Evolutionary conservation across 2,113 vertebrate genomes (phyloP), one percentile per base, ranked within the genome.

Genomic region (Pimephales promelas): DNA sequence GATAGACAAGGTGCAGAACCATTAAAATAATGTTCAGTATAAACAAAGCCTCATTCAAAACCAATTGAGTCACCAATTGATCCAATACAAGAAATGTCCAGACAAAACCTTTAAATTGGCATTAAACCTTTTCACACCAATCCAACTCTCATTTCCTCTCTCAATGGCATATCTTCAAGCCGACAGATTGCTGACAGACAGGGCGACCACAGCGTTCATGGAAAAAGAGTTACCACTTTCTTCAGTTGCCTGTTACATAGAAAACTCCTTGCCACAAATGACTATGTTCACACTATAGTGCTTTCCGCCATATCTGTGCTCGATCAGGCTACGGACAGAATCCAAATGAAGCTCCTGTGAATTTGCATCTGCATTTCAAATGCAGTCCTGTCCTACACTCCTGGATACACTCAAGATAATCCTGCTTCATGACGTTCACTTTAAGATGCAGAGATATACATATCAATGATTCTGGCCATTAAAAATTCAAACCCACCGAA

Each of bases 321-420:
- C 31, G 45, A 49, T 80, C 64, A 47, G 28, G 49, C 56, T 56
- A 40, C 43, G 81, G 40, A 74, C 72, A 81, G 66, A 81, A 88
- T 87, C 86, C 77, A 85, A 79, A 82, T 83, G 11, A 40, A 59
- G 52, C 74, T 64, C 24, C 24, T n/a, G 34, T 9, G 28, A 74
- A 71, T 61, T 77, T 14, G 77, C 81, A 88, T 86, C 81, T 87
- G 61, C 87, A 87, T 85, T 85, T 76, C 47, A 86, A 86, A 85
- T 59, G 77, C 66, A 72, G 31, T 31, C 24, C 14, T 56, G 59
- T 13, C 24, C 81, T 73, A 59, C 34, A 64, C 40, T 62, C 11
- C 49, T 36, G 9, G 79, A 66, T 56, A 72, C 70, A 49, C 26
- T 36, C 8, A 34, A 78, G 70, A 75, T 73, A 70, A 79, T 54